Conservation (phyloP, 1,140 invertebrate species). For the Stegodyphus dumicola region DNA sequence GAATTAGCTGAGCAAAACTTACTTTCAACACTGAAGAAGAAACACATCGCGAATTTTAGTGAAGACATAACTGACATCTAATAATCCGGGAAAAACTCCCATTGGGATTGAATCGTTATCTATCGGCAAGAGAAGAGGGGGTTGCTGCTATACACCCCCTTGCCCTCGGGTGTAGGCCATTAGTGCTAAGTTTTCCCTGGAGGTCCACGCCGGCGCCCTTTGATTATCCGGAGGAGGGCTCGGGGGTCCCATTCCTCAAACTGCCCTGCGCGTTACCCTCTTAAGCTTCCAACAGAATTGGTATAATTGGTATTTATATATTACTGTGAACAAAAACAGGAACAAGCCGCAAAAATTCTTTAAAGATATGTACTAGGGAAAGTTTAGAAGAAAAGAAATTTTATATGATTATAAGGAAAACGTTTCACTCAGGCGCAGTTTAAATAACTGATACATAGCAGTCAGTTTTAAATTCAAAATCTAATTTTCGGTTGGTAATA, state of each 20-base stretch:
- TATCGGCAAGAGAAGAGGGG: slow-evolving; percentile 17
- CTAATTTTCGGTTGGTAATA: no score
- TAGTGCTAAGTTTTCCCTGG: slow-evolving; percentile 13
- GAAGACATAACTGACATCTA: slow-evolving; percentile 12
- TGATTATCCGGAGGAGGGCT: slow-evolving; percentile 32
- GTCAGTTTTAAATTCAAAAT: no score
- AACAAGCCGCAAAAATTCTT: background rate
- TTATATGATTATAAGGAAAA: background rate
- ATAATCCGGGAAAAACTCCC: background rate
- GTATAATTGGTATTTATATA: background rate
- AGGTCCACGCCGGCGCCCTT: slow-evolving; percentile 27
- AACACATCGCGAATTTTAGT: background rate
- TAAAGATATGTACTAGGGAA: background rate
- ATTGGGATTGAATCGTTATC: slow-evolving; percentile 18
- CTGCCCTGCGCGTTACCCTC: background rate
- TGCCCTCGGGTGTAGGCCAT: slow-evolving; percentile 18
- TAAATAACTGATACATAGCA: no score
- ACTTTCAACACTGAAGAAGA: background rate
- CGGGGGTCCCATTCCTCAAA: slow-evolving; percentile 8
- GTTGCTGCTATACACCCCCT: background rate
- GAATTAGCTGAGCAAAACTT: background rate
- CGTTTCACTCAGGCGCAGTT: background rate
- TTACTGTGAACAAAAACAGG: background rate
- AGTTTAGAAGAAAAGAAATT: background rate
- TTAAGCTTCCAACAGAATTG: background rate